Conservation (phyloP, 2,797 vertebrate genomes). For the Galaxias olidus region DNA sequence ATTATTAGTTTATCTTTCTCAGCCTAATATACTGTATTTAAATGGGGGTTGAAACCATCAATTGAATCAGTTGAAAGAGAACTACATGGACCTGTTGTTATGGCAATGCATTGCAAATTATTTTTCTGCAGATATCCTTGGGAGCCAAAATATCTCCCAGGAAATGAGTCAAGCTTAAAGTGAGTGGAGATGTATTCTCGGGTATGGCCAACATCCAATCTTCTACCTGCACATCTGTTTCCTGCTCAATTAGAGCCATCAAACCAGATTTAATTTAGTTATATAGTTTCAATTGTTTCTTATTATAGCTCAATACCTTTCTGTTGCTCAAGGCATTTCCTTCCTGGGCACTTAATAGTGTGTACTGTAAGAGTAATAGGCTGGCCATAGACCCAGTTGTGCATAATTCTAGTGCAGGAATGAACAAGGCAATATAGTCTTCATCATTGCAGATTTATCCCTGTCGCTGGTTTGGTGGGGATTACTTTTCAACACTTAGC, state of each 20-base stretch:
- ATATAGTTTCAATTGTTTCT: conserved; percentile 41
- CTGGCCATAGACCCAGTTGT: not conserved
- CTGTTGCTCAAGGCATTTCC: not conserved
- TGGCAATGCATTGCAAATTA: conserved; percentile 45
- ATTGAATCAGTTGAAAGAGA: conserved; percentile 38
- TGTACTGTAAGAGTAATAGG: not conserved
- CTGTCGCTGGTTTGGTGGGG: no score
- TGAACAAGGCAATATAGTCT: not conserved
- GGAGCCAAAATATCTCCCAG: conserved; percentile 26
- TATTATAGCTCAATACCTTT: not conserved
- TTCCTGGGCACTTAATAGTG: not conserved
- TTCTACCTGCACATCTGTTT: conserved; percentile 72
- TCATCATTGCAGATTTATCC: not conserved
- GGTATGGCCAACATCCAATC: conserved; percentile 62
- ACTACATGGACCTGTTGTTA: conserved; percentile 38
- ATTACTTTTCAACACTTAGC: no score
- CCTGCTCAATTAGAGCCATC: conserved; percentile 51
- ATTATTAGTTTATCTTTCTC: conserved; percentile 26
- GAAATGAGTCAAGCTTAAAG: conserved; percentile 19
- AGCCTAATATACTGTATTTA: conserved; percentile 30
- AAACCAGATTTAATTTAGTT: conserved; percentile 49
- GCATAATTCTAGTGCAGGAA: not conserved
- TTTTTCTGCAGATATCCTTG: conserved; percentile 31
- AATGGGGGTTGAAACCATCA: conserved; percentile 27
- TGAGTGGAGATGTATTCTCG: conserved; percentile 15